Conservation (phyloP, 2,113 vertebrate species). For the Orycteropus afer region DNA sequence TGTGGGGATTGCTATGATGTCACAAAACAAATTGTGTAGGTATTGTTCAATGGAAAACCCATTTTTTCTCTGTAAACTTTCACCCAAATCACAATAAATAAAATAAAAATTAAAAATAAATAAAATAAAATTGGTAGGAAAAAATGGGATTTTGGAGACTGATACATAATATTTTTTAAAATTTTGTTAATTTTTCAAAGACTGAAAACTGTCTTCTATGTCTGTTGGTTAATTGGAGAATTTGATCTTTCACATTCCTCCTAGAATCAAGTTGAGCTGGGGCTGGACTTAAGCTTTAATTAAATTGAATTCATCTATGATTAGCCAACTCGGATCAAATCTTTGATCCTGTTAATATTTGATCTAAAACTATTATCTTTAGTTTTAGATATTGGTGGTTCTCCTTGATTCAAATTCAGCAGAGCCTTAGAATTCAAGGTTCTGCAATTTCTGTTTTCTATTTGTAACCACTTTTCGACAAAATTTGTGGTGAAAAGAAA, state of each 20-base stretch:
- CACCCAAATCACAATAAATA: too few relatives aligned
- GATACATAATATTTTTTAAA: background rate
- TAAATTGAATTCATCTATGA: background rate
- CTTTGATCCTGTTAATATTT: background rate
- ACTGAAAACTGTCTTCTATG: background rate
- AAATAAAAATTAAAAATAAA: too few relatives aligned
- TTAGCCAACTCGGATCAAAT: background rate
- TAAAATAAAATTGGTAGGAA: too few relatives aligned
- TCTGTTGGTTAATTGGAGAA: background rate
- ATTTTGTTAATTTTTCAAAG: background rate
- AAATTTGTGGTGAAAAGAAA: background rate
- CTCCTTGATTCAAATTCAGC: background rate
- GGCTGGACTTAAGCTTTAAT: background rate
- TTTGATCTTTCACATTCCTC: background rate
- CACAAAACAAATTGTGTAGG: too few relatives aligned
- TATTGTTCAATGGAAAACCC: too few relatives aligned
- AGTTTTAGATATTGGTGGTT: background rate
- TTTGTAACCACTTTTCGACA: background rate
- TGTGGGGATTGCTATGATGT: too few relatives aligned
- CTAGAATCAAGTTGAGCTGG: background rate
- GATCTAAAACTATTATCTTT: background rate
- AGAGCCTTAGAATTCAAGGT: background rate
- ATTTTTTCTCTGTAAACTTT: too few relatives aligned
- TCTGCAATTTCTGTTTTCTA: background rate
- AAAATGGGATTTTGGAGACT: background rate